These are phyloP conservation scores for Tetrapedia diversipes DNA, from an alignment of 2,888 invertebrate species.

Conservation along the genomic window DNA sequence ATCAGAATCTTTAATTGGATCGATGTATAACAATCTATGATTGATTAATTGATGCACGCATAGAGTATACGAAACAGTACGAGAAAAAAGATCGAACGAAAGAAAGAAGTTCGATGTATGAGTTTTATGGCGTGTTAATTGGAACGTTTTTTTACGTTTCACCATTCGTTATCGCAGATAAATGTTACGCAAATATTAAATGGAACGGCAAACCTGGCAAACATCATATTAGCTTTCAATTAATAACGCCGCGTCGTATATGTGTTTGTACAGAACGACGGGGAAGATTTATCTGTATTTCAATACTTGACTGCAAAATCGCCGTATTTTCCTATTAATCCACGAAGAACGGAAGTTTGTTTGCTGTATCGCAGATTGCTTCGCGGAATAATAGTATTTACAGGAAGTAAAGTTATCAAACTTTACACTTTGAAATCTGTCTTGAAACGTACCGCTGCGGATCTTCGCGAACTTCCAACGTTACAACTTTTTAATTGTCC, in stretches of 20 bases:
- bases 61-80: too few species aligned
- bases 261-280: neutral
- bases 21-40: too few species aligned
- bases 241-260: neutral
- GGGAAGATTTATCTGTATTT: too few species aligned
- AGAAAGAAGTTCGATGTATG: neutral
- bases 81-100: too few species aligned
- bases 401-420: too few species aligned
- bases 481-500: neutral
- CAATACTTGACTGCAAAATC: too few species aligned
- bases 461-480: too few species aligned
- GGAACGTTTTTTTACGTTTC: too few species aligned
- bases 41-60: too few species aligned
- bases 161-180: neutral
- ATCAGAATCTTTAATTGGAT: too few species aligned
- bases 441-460: too few species aligned
- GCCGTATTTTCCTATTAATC: neutral
- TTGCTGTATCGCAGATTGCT: neutral
- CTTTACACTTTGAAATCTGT: neutral
- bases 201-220: neutral
- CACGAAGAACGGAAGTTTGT: neutral
- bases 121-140: neutral
- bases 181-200: neutral
- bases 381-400: too few species aligned
- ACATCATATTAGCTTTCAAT: conserved; percentile 18